Conservation (phyloP, 2,797 vertebrate species). For the Eleutherodactylus coqui region DNA sequence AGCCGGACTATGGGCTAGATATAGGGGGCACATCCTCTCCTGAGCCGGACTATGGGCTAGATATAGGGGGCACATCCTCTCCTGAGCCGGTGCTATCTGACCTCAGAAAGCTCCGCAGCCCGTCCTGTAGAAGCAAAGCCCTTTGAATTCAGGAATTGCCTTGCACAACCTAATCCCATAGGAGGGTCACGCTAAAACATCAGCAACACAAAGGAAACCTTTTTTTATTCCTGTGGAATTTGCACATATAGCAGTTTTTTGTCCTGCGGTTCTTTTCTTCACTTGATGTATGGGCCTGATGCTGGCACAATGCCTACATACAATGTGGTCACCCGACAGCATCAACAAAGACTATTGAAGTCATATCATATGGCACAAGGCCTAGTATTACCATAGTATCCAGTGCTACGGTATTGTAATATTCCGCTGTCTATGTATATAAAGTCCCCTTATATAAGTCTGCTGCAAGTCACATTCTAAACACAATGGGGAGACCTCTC, state of each 20-base stretch:
- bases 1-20: neutral
- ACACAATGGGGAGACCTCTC: too few species aligned
- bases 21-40: neutral
- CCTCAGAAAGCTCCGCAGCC: neutral
- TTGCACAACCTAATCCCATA: slow-evolving; percentile 28
- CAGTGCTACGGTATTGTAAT: too few species aligned
- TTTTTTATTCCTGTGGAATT: slow-evolving; percentile 37
- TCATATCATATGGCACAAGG: neutral
- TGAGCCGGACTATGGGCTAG: neutral
- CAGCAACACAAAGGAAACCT: neutral
- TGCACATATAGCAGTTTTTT: slow-evolving; percentile 27
- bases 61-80: neutral
- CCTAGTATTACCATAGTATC: neutral
- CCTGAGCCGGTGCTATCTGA: slow-evolving; percentile 8
- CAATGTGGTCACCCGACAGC: neutral
- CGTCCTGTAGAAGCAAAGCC: neutral
- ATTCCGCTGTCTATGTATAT: too few species aligned
- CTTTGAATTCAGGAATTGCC: neutral
- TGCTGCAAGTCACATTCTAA: too few species aligned
- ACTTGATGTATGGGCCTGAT: slow-evolving; percentile 1
- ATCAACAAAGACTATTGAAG: neutral
- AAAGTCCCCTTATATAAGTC: too few species aligned
- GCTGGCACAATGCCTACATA: neutral
- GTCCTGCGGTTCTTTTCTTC: neutral
- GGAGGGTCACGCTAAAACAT: slow-evolving; percentile 13